phyloP scores from a whole-genome alignment of 2,888 invertebrate genomes.

The Drosophila silvestris region DNA sequence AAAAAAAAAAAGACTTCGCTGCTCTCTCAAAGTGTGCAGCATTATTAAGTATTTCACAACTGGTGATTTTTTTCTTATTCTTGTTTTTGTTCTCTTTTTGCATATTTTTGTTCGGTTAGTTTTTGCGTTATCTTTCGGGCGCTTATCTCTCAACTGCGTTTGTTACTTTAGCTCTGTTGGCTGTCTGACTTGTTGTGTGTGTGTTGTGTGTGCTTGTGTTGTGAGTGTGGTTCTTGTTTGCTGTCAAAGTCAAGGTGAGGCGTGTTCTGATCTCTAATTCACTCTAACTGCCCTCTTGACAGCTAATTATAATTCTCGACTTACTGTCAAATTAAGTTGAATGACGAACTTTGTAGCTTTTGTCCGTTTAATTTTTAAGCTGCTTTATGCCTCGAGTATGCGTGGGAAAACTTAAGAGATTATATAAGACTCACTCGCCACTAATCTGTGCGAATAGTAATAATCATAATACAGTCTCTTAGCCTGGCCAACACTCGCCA shows the following conservation, averaged over 20 bases:
- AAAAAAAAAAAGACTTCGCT: conserved; percentile 2
- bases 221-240: conserved; percentile 27
- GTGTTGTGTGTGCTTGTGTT: background rate
- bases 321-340: conserved; percentile 67
- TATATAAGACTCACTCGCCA: conserved; percentile 48
- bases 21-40: conserved; percentile 32
- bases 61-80: conserved; percentile 7
- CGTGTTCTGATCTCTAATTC: conserved; percentile 38
- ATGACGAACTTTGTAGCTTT: conserved; percentile 46
- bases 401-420: conserved; percentile 63
- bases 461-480: conserved; percentile 1
- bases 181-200: conserved; percentile 11
- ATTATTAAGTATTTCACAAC: conserved; percentile 30
- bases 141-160: conserved; percentile 67
- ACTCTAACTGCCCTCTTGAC: conserved; percentile 48
- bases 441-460: conserved; percentile 37
- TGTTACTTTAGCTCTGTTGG: conserved; percentile 42
- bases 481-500: background rate
- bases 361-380: conserved; percentile 39
- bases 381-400: conserved; percentile 58
- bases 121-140: conserved; percentile 58
- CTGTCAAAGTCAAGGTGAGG: conserved; percentile 79
- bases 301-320: conserved; percentile 70
- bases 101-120: conserved; percentile 46
- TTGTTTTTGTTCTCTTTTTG: conserved; percentile 27